Conservation (phyloP, 53 echinoderm and acorn worm genomes). For the Henricia sp. region DNA sequence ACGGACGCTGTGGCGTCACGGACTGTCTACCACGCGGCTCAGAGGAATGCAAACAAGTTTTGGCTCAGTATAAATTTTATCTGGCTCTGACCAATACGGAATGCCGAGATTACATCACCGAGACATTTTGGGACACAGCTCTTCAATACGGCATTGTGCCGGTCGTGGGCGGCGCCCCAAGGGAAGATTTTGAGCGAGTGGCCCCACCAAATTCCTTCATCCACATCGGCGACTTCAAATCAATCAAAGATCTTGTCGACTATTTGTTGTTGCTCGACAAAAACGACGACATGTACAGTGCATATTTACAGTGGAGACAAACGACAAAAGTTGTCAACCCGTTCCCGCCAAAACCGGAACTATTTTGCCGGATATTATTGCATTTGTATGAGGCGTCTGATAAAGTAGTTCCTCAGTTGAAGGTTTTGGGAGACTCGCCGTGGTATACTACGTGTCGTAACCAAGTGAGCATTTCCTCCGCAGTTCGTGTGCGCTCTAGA, state of each 20-base stretch:
- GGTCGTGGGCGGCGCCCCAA: conserved; percentile 64
- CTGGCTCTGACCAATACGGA: conserved; percentile 66
- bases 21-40: conserved; percentile 54
- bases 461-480: conserved; percentile 19
- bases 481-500: conserved; percentile 34
- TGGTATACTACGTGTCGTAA: conserved; percentile 50
- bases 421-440: conserved; percentile 35
- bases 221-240: conserved; percentile 44
- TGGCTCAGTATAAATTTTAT: conserved; percentile 68
- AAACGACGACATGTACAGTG: conserved; percentile 55
- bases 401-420: not conserved
- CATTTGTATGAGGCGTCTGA: not conserved
- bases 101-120: conserved; percentile 75
- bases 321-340: not conserved
- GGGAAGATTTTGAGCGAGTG: conserved; percentile 55
- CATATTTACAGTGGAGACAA: conserved; percentile 46
- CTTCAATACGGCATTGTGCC: conserved; percentile 61
- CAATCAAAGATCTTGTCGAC: conserved; percentile 39
- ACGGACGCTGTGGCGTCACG: conserved; percentile 44
- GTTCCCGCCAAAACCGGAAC: conserved; percentile 55
- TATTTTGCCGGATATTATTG: conserved; percentile 52
- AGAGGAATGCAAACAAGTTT: conserved; percentile 24
- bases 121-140: conserved; percentile 64
- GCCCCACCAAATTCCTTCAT: conserved; percentile 71
- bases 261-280: conserved; percentile 37